Evolutionary conservation across 53 echinoderm and acorn worm species (phyloP).

Genomic region (Paelopatides confundens): DNA sequence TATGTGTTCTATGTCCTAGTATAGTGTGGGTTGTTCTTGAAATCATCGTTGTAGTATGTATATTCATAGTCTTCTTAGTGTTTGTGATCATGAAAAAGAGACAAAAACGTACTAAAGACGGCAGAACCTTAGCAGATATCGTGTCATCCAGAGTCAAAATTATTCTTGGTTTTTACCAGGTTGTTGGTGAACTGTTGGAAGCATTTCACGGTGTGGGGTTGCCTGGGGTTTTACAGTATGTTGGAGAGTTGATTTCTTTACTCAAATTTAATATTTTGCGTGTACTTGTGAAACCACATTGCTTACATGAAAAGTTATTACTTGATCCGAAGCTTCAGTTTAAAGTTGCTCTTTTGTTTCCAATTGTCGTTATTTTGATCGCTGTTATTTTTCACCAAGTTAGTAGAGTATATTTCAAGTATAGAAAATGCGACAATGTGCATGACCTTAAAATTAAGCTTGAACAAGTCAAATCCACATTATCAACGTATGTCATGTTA

Average conservation of each 20-base stretch:
- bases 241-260: not conserved
- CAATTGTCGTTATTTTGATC: not conserved
- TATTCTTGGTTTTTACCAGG: no score
- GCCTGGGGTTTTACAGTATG: not conserved
- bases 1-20: no score
- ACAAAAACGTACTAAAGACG: no score
- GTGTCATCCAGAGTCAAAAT: no score
- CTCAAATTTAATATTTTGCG: not conserved
- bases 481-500: not conserved
- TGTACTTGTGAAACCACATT: not conserved
- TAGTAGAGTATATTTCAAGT: not conserved
- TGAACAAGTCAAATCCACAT: not conserved
- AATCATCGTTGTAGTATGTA: no score
- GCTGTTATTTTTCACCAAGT: not conserved
- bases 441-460: not conserved
- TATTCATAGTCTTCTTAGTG: no score
- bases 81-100: no score
- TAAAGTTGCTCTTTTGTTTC: not conserved
- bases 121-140: no score
- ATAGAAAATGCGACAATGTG: not conserved
- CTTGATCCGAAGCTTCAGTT: not conserved
- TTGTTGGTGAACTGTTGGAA: not conserved
- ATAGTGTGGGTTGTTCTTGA: no score
- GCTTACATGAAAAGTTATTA: not conserved
- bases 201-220: not conserved